Percentiles rank a stretch among this genome's conserved stretches.
Conservation (phyloP, 2,113 vertebrate species). For the Myrmophylax atrothorax region DNA sequence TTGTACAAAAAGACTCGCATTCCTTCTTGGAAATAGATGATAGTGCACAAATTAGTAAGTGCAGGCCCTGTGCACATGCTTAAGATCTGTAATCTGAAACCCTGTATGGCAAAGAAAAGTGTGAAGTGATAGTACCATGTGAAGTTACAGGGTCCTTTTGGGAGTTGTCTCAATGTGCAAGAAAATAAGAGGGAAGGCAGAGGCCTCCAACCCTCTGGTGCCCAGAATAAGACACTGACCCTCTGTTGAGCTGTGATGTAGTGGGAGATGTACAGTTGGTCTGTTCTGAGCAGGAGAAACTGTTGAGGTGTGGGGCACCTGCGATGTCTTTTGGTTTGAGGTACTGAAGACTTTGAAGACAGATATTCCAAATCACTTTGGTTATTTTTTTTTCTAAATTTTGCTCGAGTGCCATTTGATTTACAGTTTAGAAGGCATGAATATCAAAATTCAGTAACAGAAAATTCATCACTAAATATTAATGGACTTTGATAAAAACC, state of each 20-base stretch:
- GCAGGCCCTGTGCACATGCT: accelerated
- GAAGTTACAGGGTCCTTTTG: background rate
- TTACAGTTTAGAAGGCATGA: background rate
- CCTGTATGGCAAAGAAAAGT: background rate
- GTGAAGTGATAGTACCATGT: background rate
- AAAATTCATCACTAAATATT: background rate
- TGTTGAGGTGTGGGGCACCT: too few relatives aligned
- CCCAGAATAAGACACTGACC: background rate
- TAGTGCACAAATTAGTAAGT: background rate
- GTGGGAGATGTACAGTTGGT: background rate
- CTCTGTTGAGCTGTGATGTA: background rate
- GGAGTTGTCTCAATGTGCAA: background rate
- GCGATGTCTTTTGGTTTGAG: background rate
- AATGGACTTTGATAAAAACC: background rate
- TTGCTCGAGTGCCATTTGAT: background rate
- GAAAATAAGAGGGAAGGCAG: background rate
- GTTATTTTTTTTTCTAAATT: background rate
- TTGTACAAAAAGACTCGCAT: background rate
- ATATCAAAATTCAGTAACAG: background rate
- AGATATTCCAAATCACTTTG: background rate
- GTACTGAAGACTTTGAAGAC: background rate
- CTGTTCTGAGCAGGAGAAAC: background rate
- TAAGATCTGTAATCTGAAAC: background rate
- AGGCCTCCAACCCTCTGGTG: background rate
- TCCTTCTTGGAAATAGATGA: background rate